Base-by-base conservation (phyloP, 1,140 invertebrate genomes). In the Drosophila serrata region DNA sequence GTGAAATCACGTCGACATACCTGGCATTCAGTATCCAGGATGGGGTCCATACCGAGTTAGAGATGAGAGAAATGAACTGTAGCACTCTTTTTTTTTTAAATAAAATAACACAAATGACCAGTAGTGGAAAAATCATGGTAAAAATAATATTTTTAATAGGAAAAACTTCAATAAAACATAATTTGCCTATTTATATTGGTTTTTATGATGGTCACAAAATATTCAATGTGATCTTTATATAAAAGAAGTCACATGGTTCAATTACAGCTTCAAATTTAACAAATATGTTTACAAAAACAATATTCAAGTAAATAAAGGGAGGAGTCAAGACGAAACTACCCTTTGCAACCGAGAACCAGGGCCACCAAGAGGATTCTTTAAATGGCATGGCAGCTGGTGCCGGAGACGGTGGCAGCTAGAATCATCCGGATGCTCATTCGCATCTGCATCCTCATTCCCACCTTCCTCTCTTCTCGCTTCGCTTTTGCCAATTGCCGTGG, bases 331-430 rank as follows among this genome's bases (percentile, higher is more conserved):
- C 19, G 24, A 11, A 31, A 33, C 3, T 29, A 45, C 31, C 62
- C 53, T 17, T 33, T 13, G 13, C 27, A 4, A n/a, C 17, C 40
- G 35, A 40, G 4, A 33, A 59, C 5, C 24, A 40, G 49, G 24
- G 42, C 7, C 42, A 49, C 24, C 63, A 63, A 62, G 60, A 82
- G 61, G 69, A 79, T 78, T 63, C 64, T 75, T 64, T 86, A 88
- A 86, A 80, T 84, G 76, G 51, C 31, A 29, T 74, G 68, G 56
- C 84, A 82, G 79, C 72, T 62, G 82, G 40, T 69, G 74, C 61
- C 62, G 72, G 39, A 31, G 35, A 53, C 45, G 9, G 13, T 62
- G 49, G 75, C 40, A 68, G 31, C 46, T 53, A 37, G 53, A 53
- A 49, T 72, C 61, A 68, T 68, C 35, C 62, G 43, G 57, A 64